Evolutionary conservation across 2,797 vertebrate genomes (phyloP).

Genomic region (Sibirionetta formosa): DNA sequence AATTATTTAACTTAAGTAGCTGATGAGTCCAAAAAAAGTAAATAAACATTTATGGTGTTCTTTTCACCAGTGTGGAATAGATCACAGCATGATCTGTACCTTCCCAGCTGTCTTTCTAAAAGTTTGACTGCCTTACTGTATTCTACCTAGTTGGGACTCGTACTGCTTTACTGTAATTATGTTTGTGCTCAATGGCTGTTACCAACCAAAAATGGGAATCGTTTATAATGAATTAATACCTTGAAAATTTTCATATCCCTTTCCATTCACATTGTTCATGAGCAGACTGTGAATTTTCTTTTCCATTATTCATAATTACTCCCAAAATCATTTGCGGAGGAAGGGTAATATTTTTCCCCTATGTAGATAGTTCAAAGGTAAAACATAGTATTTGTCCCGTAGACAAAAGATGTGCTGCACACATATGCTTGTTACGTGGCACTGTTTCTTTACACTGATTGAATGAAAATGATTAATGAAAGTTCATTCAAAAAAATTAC

Average conservation of each 20-base stretch:
- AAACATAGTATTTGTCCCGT: background rate
- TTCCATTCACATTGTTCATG: background rate
- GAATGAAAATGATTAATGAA: background rate
- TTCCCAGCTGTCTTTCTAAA: background rate
- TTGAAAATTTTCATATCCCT: background rate
- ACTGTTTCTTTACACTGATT: background rate
- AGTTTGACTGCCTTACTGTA: background rate
- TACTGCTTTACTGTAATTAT: background rate
- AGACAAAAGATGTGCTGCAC: background rate
- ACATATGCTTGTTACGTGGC: fast-evolving
- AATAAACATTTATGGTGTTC: background rate
- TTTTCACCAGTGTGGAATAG: background rate
- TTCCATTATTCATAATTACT: background rate
- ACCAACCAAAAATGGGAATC: background rate
- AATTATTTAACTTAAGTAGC: background rate
- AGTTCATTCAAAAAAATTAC: background rate
- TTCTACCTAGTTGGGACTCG: background rate
- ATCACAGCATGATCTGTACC: background rate
- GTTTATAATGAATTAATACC: background rate
- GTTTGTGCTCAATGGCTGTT: background rate
- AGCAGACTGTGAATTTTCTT: background rate
- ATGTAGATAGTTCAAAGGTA: background rate
- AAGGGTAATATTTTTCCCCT: background rate
- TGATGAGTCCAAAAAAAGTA: background rate
- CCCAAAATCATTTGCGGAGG: background rate